Evolutionary conservation across 2,113 vertebrate genomes (phyloP).

Genomic region (Blennius ocellaris): DNA sequence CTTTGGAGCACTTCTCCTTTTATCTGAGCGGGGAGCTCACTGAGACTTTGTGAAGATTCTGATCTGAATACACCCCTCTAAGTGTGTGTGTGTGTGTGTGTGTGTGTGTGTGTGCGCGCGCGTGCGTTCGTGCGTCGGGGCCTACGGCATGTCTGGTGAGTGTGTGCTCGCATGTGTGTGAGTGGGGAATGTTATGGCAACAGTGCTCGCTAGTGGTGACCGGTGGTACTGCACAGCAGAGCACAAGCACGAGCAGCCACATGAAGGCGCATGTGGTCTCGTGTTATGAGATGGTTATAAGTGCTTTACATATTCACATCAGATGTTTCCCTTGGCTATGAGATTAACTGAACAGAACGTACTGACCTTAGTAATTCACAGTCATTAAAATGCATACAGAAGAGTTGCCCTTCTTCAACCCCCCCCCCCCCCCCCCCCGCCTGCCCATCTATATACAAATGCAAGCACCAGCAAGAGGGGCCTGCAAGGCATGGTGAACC

Average conservation of each 20-base stretch:
- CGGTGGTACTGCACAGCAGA: constrained; percentile 56
- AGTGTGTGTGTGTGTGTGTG: constrained; percentile 52
- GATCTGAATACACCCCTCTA: constrained; percentile 74
- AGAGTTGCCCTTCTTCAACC: constrained; percentile 59
- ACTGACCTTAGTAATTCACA: constrained; percentile 66
- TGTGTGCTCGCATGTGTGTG: constrained; percentile 15
- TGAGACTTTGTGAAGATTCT: constrained; percentile 75
- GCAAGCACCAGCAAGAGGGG: constrained; percentile 48
- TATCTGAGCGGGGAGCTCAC: constrained; percentile 78
- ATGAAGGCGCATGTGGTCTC: constrained; percentile 21
- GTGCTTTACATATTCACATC: constrained; percentile 47
- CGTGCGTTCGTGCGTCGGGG: constrained; percentile 12
- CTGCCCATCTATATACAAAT: constrained; percentile 37
- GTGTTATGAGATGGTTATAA: constrained; percentile 34
- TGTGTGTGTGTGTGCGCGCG: constrained; percentile 15
- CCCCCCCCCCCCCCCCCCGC: neutral
- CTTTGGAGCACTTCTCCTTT: constrained; percentile 76
- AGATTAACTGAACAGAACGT: constrained; percentile 52
- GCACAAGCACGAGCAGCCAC: constrained; percentile 21
- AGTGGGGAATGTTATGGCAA: constrained; percentile 63
- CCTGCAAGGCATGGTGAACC: constrained; percentile 60
- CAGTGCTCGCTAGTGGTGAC: constrained; percentile 83
- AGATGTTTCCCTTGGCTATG: constrained; percentile 44
- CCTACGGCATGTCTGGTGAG: constrained; percentile 58
- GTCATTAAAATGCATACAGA: constrained; percentile 62